Evolutionary conservation across 2,113 vertebrate genomes (phyloP).

Genomic region (Cynopterus brachyotis): DNA sequence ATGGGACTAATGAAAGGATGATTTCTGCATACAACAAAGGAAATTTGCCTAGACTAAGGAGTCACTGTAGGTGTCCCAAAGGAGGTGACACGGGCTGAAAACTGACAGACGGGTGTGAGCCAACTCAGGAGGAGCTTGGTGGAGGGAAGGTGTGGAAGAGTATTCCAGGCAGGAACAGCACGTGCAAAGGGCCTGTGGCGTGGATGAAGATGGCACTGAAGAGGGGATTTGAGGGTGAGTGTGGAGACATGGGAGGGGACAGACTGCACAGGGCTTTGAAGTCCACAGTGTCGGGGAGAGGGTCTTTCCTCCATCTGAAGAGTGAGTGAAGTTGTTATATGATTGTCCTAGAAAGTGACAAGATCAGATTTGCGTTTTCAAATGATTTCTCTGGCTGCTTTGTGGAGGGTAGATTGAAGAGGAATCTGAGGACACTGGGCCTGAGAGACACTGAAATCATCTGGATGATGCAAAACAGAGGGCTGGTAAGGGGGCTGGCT

Average conservation of each 20-base stretch:
- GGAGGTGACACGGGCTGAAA: not conserved
- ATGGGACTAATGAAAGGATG: not conserved
- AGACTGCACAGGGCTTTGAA: not conserved
- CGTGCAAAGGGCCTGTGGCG: not conserved
- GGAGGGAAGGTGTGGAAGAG: not conserved
- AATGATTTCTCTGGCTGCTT: not conserved
- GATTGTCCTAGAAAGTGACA: not conserved
- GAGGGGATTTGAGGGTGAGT: not conserved
- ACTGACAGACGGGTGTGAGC: not conserved
- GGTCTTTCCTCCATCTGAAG: not conserved
- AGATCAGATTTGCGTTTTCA: not conserved
- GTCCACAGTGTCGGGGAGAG: too few species aligned
- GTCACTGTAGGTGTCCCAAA: not conserved
- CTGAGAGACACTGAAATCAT: not conserved
- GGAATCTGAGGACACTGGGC: too few species aligned
- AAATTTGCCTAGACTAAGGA: not conserved
- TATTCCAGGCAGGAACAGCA: too few species aligned
- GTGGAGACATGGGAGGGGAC: not conserved
- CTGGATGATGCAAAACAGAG: not conserved
- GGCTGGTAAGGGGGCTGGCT: fast-evolving
- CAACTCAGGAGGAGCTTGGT: not conserved
- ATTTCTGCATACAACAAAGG: not conserved
- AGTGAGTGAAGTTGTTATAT: not conserved
- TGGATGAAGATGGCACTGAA: not conserved
- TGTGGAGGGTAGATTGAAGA: not conserved